Conservation (phyloP, 2,888 invertebrate genomes). For the Drosophila nigricruria region DNA sequence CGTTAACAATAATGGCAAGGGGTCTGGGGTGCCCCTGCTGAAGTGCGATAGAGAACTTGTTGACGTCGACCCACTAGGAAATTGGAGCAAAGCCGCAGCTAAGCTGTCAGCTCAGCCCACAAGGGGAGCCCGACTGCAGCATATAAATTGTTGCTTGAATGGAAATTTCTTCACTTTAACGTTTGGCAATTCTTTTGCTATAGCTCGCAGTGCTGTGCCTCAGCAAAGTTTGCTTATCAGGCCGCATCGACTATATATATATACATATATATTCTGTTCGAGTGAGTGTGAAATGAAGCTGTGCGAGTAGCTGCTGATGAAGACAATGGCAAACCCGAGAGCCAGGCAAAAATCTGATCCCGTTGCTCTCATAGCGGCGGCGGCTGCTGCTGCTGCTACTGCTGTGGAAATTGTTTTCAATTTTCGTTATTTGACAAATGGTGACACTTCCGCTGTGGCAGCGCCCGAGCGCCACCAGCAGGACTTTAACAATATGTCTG, state of each 20-base stretch:
- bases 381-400: conserved; percentile 18
- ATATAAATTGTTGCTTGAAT: conserved; percentile 52
- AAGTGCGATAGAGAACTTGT: conserved; percentile 59
- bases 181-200: conserved; percentile 23
- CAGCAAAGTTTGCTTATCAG: conserved; percentile 65
- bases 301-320: conserved; percentile 54
- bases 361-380: conserved; percentile 24
- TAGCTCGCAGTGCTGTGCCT: background rate
- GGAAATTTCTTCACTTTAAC: conserved; percentile 57
- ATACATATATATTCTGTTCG: conserved; percentile 44
- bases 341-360: conserved; percentile 47
- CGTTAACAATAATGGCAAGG: conserved; percentile 18
- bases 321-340: conserved; percentile 47
- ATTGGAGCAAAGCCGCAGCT: conserved; percentile 78
- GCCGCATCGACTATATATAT: conserved; percentile 60
- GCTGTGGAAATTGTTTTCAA: conserved; percentile 83
- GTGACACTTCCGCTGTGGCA: conserved; percentile 82
- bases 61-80: conserved; percentile 71
- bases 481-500: conserved; percentile 76
- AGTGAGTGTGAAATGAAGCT: conserved; percentile 63
- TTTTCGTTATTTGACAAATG: conserved; percentile 84
- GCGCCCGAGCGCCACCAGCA: conserved; percentile 53
- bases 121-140: conserved; percentile 21
- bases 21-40: conserved; percentile 5
- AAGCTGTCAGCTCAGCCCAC: conserved; percentile 65